These are phyloP conservation scores for Acleris emargana DNA, from an alignment of 2,888 invertebrate genomes.

Conservation along the genomic window DNA sequence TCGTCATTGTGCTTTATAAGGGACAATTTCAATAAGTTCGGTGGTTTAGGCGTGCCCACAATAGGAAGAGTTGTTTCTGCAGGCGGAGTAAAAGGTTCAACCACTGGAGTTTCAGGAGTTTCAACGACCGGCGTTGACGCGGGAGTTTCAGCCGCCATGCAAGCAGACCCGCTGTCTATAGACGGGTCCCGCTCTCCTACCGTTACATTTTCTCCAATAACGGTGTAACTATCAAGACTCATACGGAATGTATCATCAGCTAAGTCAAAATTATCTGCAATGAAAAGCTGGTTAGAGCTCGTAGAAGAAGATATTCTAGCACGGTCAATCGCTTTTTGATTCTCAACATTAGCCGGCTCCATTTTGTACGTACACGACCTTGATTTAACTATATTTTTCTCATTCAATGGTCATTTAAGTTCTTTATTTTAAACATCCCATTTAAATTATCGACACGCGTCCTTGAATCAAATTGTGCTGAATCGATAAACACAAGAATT, in stretches of 20 bases:
- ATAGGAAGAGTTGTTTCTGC: slow-evolving; percentile 47
- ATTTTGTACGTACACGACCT: slow-evolving; percentile 44
- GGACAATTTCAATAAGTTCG: slow-evolving; percentile 61
- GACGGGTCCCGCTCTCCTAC: slow-evolving; percentile 59
- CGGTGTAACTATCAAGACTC: slow-evolving; percentile 68
- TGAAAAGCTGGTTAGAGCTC: slow-evolving; percentile 64
- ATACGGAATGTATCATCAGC: slow-evolving; percentile 73
- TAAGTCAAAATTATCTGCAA: slow-evolving; percentile 63
- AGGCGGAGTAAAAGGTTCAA: slow-evolving; percentile 36
- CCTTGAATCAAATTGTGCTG: slow-evolving; percentile 68
- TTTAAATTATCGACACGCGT: slow-evolving; percentile 49
- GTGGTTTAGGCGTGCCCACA: slow-evolving; percentile 58
- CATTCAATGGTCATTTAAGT: background rate
- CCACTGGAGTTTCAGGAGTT: slow-evolving; percentile 45
- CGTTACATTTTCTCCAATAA: slow-evolving; percentile 75
- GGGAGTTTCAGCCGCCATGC: slow-evolving; percentile 35
- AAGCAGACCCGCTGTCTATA: slow-evolving; percentile 49
- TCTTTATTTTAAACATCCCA: slow-evolving; percentile 10
- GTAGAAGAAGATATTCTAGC: slow-evolving; percentile 47
- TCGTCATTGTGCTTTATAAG: slow-evolving; percentile 64
- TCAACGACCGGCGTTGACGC: slow-evolving; percentile 31
- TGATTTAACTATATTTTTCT: slow-evolving; percentile 7
- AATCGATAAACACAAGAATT: slow-evolving; percentile 79
- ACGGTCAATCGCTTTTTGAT: slow-evolving; percentile 49
- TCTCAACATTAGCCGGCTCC: slow-evolving; percentile 56